phyloP scores from a whole-genome alignment of 2,888 invertebrate genomes.

The Smittia sp. region DNA sequence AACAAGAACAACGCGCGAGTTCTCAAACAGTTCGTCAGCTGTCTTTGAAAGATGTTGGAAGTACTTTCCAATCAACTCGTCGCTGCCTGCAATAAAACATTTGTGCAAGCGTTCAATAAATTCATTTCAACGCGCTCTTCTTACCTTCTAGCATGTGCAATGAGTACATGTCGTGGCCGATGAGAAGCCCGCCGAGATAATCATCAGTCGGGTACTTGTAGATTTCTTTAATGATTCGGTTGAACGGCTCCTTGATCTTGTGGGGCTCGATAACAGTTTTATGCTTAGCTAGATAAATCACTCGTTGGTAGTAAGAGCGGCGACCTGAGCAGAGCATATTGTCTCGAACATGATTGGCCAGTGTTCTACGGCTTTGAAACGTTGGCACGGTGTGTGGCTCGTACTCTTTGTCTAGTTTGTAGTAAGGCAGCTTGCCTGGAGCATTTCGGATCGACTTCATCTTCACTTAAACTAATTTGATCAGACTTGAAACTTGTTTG shows the following conservation, averaged over 20 bases:
- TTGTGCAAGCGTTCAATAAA: too few relatives aligned
- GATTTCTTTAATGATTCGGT: conserved; percentile 20
- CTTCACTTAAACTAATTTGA: not conserved
- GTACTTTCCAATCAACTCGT: conserved; percentile 43
- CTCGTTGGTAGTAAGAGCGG: conserved; percentile 42
- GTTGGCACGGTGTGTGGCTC: conserved; percentile 35
- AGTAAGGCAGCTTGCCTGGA: conserved; percentile 33
- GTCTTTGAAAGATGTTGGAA: conserved; percentile 33
- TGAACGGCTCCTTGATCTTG: conserved; percentile 36
- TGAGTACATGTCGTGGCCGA: conserved; percentile 43
- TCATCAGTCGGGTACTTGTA: conserved; percentile 31
- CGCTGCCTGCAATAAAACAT: too few relatives aligned
- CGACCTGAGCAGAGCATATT: conserved; percentile 42
- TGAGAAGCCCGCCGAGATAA: conserved; percentile 28
- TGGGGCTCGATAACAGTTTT: conserved; percentile 26
- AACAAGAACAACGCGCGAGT: conserved; percentile 42
- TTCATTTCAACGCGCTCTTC: too few relatives aligned
- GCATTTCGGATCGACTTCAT: conserved; percentile 10
- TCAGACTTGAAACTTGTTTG: not conserved
- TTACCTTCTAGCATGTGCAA: conserved; percentile 43
- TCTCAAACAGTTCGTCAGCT: conserved; percentile 34
- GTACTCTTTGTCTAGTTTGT: conserved; percentile 33
- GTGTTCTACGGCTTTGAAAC: conserved; percentile 42
- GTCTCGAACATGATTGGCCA: conserved; percentile 42
- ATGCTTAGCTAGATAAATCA: conserved; percentile 42